Base-by-base conservation (phyloP, 2,888 invertebrate species). In the Antheraea yamamai region DNA sequence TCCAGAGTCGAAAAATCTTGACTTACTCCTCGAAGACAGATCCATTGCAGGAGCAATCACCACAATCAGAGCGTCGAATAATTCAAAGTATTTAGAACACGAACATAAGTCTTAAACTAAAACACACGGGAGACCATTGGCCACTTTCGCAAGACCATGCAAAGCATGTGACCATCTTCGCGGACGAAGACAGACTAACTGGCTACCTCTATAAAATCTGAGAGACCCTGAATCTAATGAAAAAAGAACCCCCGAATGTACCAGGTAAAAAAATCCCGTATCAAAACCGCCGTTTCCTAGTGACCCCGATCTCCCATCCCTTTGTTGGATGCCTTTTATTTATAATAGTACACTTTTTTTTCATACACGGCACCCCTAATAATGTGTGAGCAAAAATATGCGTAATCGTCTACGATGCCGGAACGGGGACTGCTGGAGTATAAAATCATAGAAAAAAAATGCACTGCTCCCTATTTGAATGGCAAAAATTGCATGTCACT, bases 1-100 rank as follows among this genome's bases (percentile, higher is more conserved):
- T 84, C 95, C 95, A 87, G 95, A 95, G 93, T 95, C 95, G 91
- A 93, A 95, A 94, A 95, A 95, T 94, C 95, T 95, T 92, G 95
- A 95, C 94, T 95, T 95, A 94, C 95, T 93, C 89, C 95, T 84
- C 86, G 94, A 87, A 79, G 95, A 93, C 78, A 95, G 91, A 91
- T 95, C 95, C 95, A 95, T 95, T 82, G 82, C 87, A 83, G 82
- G 86, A 81, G 72, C 76, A 80, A 82, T 16, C 80, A 87, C 83
- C 87, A 83, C 79, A 81, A 81, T 75, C 78, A 75, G 77, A 81
- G 81, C 78, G 80, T 80, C 78, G 77, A 81, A 80, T 76, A 75
- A 74, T 76, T 71, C 71, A 76, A 78, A 77, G 55, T 55, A n/a
- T 23, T 72, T 71, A 58, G 18, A 20, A 71, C 81, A 81, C 79